Percentiles rank a stretch among this genome's conserved stretches.
Evolutionary conservation across 2,113 vertebrate genomes (phyloP).

Genomic region (Hemibagrus wyckioides): DNA sequence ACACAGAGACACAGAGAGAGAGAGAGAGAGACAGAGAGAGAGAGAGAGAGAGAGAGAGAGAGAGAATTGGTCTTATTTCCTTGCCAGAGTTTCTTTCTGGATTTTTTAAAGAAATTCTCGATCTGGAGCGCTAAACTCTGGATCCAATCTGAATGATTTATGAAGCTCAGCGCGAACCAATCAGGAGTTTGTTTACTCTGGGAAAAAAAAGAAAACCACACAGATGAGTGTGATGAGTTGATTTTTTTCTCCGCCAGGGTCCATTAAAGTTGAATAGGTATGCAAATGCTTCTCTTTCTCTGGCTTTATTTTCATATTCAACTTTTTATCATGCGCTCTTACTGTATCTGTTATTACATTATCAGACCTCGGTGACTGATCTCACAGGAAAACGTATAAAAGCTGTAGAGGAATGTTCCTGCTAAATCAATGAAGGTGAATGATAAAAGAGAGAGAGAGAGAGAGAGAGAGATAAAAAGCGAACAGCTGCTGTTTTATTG

Average conservation of each 20-base stretch:
- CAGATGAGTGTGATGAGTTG: constrained; percentile 14
- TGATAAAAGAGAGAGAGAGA: background rate
- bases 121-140: constrained; percentile 30
- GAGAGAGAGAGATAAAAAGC: background rate
- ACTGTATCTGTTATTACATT: constrained; percentile 16
- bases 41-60: background rate
- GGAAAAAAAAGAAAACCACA: background rate
- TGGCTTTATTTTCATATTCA: constrained; percentile 38
- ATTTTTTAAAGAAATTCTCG: background rate
- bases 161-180: background rate
- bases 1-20: too few species aligned
- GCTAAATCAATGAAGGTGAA: constrained; percentile 35
- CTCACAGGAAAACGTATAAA: background rate
- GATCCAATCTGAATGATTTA: background rate
- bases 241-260: constrained; percentile 41
- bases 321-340: background rate
- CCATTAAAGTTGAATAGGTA: constrained; percentile 58
- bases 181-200: constrained; percentile 46
- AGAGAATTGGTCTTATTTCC: constrained; percentile 28
- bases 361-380: constrained; percentile 30
- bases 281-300: constrained; percentile 54
- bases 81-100: constrained; percentile 13
- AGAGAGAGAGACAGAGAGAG: too few species aligned
- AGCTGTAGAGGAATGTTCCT: constrained; percentile 29
- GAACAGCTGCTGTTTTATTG: constrained; percentile 72